phyloP scores from a whole-genome alignment of 1,140 invertebrate genomes.

The Aphidius ervi region DNA sequence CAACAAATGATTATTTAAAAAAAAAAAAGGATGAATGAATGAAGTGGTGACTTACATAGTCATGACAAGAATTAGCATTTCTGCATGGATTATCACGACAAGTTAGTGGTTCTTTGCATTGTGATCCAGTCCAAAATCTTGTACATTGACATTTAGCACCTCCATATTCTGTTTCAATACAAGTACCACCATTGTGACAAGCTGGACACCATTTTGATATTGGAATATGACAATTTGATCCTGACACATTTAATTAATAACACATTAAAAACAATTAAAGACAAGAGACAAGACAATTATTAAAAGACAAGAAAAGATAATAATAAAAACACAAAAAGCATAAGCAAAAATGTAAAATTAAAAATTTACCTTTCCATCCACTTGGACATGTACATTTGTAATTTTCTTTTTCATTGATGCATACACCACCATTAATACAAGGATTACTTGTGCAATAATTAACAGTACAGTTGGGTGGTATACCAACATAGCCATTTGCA shows the following conservation, averaged over 20 bases:
- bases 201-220: constrained; percentile 40
- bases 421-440: constrained; percentile 63
- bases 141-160: constrained; percentile 55
- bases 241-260: constrained; percentile 21
- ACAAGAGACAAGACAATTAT: constrained; percentile 1
- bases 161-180: constrained; percentile 53
- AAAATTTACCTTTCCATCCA: constrained; percentile 63
- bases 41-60: constrained; percentile 60
- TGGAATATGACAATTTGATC: constrained; percentile 32
- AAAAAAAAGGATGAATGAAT: constrained; percentile 22
- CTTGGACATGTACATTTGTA: constrained; percentile 67
- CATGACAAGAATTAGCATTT: constrained; percentile 56
- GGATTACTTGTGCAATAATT: constrained; percentile 60
- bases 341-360: not conserved
- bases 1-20: constrained; percentile 13
- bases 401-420: constrained; percentile 52
- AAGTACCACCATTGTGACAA: constrained; percentile 61
- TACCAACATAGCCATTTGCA: constrained; percentile 67
- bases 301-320: constrained; percentile 4
- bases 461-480: constrained; percentile 61
- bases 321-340: not conserved
- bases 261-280: not conserved
- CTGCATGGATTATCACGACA: constrained; percentile 58
- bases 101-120: constrained; percentile 46
- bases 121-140: constrained; percentile 57